phyloP scores from a whole-genome alignment of 1,140 invertebrate genomes.

The silkworm (Bombyx mori) region DNA sequence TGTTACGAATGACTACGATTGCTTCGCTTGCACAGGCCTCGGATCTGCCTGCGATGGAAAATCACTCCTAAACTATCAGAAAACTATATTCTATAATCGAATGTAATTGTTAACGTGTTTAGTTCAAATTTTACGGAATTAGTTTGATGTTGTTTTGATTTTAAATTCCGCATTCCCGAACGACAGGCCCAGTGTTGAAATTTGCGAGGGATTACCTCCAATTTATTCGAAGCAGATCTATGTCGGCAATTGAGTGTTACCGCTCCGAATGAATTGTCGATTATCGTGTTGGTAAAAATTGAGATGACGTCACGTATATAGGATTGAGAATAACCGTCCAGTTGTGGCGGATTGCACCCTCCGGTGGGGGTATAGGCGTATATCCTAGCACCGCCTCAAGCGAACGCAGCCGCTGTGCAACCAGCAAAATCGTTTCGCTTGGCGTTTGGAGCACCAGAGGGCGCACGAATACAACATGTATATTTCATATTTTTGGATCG shows the following conservation, averaged over 20 bases:
- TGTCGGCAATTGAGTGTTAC: too few species aligned
- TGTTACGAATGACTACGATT: conserved; percentile 64
- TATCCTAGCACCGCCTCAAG: conserved; percentile 26
- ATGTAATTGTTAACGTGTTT: not conserved
- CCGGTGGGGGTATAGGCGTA: conserved; percentile 42
- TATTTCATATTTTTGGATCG: conserved; percentile 71
- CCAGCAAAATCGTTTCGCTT: conserved; percentile 26
- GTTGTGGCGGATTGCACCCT: conserved; percentile 64
- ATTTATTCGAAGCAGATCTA: conserved; percentile 4
- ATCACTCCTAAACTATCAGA: conserved; percentile 5
- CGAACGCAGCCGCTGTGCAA: conserved; percentile 13
- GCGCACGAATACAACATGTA: conserved; percentile 64
- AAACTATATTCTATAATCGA: conserved; percentile 5
- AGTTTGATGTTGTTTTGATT: conserved; percentile 1
- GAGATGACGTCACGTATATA: conserved; percentile 44
- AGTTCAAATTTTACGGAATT: not conserved
- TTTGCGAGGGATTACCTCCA: conserved; percentile 2
- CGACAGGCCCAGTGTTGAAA: conserved; percentile 19
- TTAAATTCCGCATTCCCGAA: conserved; percentile 1
- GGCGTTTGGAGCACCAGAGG: conserved; percentile 47
- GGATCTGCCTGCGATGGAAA: conserved; percentile 8
- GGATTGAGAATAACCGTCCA: conserved; percentile 67
- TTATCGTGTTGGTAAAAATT: conserved; percentile 8
- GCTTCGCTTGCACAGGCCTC: conserved; percentile 67
- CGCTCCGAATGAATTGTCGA: not conserved